Evolutionary conservation across 2,797 vertebrate species (phyloP), one percentile per base, ranked within the genome.

Genomic region (Esox lucius): DNA sequence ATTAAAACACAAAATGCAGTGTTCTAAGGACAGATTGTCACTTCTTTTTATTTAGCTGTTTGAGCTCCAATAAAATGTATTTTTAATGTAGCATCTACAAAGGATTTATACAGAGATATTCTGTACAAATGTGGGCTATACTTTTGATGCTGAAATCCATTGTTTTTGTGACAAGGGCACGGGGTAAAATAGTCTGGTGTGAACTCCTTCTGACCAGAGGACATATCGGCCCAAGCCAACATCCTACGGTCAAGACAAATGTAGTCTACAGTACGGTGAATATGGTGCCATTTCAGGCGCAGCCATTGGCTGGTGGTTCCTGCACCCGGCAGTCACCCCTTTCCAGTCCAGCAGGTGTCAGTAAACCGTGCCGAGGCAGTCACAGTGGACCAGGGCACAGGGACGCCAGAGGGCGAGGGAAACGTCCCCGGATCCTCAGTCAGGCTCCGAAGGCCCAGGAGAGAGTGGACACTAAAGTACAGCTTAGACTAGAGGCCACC

Each of bases 331-430:
- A 46, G 19, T 66, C 22, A 80, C 35, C 24, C 56, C 56, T 11
- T 24, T 24, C 56, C 56, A 24, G 56, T 61, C 81, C 89, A 91
- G 87, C 69, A 89, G 88, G 87, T 84, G 91, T 88, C 89, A 88
- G 80, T 83, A 48, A 69, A 84, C 53, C 71, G 77, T 62, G 28
- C 64, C 77, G 24, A 76, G 71, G 73, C 76, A 68, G 46, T 11
- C 56, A 26, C n/a, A 61, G 56, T 24, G 56, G 42, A 42, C 42
- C 42, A 61, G 22, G 22, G 22, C 11, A 61, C 56, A 61, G 9
- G 28, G 72, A 73, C n/a, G 22, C 24, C 42, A 65, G 31, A 31
- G 49, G 49, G 71, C 12, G 4, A 22, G 64, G 13, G 75, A 16
- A 56, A 16, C 17, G 51, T 1, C 5, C 69, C 26, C 69, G 19